A percentile compares a stretch with the other conserved stretches of the same genome.
Conservation (phyloP, 2,888 invertebrate genomes). For the Didymodactylos carnosus region DNA sequence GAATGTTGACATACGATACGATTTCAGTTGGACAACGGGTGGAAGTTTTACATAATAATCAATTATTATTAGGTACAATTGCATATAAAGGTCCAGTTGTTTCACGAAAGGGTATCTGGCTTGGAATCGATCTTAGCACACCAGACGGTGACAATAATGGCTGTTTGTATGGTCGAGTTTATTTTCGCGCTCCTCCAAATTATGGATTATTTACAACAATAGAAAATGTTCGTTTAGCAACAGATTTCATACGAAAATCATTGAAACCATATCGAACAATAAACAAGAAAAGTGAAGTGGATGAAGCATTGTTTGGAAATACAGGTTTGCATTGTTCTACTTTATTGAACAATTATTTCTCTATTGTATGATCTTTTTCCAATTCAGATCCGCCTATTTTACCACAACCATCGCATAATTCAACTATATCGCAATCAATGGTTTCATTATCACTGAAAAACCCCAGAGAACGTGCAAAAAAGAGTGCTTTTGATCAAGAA, state of each 20-base stretch:
- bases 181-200: neutral
- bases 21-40: neutral
- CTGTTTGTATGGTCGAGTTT: neutral
- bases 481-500: neutral
- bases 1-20: neutral
- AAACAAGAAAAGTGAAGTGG: neutral
- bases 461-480: neutral
- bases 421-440: neutral
- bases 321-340: neutral
- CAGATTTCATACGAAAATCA: neutral
- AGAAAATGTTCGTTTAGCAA: neutral
- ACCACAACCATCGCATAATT: neutral
- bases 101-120: neutral
- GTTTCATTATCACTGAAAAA: neutral
- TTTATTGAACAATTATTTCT: neutral
- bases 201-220: neutral
- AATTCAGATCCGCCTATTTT: neutral
- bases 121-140: neutral
- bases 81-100: neutral
- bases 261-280: neutral
- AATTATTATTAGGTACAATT: neutral
- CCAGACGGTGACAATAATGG: neutral
- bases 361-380: too few species aligned
- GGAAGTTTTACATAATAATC: neutral
- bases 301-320: neutral